A percentile compares a stretch with the other conserved stretches of the same genome.
phyloP scores from a whole-genome alignment of 2,888 invertebrate species.

The Macrostomum cliftonense region DNA sequence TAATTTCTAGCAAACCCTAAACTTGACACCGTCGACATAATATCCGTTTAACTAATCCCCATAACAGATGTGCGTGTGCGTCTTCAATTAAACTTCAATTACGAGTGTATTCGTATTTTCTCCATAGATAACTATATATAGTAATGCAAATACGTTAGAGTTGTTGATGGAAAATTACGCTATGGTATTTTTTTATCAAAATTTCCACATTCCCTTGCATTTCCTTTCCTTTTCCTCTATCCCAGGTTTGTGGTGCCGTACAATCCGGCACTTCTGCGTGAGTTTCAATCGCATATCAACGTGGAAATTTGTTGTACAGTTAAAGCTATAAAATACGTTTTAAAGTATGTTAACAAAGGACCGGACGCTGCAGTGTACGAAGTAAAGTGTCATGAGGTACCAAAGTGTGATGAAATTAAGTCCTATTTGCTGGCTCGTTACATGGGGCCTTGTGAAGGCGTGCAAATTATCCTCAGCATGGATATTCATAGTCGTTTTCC shows the following conservation, averaged over 20 bases:
- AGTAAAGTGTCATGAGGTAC: neutral
- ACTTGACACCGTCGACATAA: too few relatives aligned
- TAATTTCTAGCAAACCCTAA: too few relatives aligned
- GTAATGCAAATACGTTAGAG: too few relatives aligned
- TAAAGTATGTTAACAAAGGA: conserved; percentile 38
- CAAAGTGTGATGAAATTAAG: conserved; percentile 18
- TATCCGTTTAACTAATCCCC: too few relatives aligned
- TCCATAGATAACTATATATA: too few relatives aligned
- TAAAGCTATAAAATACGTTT: conserved; percentile 35
- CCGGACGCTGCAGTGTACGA: conserved; percentile 11
- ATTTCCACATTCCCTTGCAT: too few relatives aligned
- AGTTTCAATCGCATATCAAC: conserved; percentile 22
- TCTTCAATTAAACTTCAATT: too few relatives aligned
- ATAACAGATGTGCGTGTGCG: too few relatives aligned
- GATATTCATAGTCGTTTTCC: conserved; percentile 22
- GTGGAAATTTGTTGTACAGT: conserved; percentile 34
- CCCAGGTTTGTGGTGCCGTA: conserved; percentile 31
- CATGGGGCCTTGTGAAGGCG: conserved; percentile 27
- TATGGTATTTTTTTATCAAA: too few relatives aligned
- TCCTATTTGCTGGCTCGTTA: conserved; percentile 23
- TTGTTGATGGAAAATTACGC: too few relatives aligned
- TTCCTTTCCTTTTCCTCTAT: too few relatives aligned
- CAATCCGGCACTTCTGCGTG: conserved; percentile 24
- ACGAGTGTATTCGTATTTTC: too few relatives aligned
- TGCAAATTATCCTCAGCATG: conserved; percentile 27